Evolutionary conservation across 2,113 vertebrate species (phyloP).

Genomic region (Sinocyclocheilus anshuiensis): DNA sequence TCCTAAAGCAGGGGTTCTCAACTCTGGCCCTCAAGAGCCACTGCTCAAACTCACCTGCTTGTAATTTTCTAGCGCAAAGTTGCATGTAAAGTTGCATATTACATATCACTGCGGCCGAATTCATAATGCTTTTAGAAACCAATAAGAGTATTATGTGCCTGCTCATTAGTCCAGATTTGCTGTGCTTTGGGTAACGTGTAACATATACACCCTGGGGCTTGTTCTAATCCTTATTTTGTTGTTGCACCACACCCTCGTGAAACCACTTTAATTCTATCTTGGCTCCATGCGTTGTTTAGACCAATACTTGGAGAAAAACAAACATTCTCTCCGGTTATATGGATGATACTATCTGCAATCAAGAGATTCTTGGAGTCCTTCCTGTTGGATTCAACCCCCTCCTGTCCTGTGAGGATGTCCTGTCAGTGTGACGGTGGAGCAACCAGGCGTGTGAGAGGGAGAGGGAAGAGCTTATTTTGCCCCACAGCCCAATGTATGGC

Average conservation of each 20-base stretch:
- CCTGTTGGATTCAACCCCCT: constrained; percentile 26
- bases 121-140: not conserved
- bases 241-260: not conserved
- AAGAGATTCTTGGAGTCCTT: constrained; percentile 31
- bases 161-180: constrained; percentile 2
- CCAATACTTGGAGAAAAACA: not conserved
- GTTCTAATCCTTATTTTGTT: constrained; percentile 26
- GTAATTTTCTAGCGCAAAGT: no score
- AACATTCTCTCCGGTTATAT: not conserved
- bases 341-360: not conserved
- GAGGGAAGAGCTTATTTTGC: constrained; percentile 30
- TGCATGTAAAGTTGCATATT: not conserved
- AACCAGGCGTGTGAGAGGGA: constrained; percentile 1
- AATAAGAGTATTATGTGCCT: constrained; percentile 19
- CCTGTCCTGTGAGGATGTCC: constrained; percentile 44
- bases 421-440: constrained; percentile 31
- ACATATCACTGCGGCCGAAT: not conserved
- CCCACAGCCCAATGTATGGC: constrained; percentile 20
- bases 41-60: no score
- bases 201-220: constrained; percentile 11
- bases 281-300: not conserved
- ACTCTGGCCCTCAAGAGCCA: no score
- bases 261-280: constrained; percentile 9
- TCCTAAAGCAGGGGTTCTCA: no score
- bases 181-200: not conserved